Base-by-base conservation (phyloP, 2,113 vertebrate genomes). In the Salvelinus sp. region DNA sequence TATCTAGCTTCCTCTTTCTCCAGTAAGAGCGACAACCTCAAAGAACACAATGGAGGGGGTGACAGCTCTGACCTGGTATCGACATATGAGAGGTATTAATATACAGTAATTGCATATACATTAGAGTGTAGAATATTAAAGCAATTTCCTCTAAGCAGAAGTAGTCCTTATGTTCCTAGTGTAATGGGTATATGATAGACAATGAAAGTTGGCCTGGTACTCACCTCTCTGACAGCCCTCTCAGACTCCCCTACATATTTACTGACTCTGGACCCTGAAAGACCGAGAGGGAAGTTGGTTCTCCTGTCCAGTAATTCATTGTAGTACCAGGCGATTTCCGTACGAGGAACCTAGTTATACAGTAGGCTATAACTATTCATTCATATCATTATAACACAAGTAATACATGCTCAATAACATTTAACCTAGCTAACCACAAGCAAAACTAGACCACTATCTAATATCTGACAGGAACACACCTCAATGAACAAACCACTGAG, bases 231-330 rank as follows among this genome's bases (percentile, higher is more conserved):
- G 62, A 98, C 95, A 0, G 96, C 95, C 91, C 96, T 88, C 86
- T 99, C 97, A 2, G 97, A 99, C 85, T 99, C 97, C 14, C 96
- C 97, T 25, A 98, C 97, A 0, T 96, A 98, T 87, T 99, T 99
- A 92, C 94, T 72, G 98, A 82, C 72, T 99, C 97, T 9, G 97
- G 96, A 3, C 97, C 97, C 98, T 99, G 86, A 28, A 23, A 28
- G 64, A 30, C 9, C 2, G 25, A 30, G 25, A 66, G 64, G 23
- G 12, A 66, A n/a, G 68, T 16, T 70, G 63, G 18, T 47, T 72
- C 33, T 54, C n/a, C 64, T 73, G 58, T 68, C 62, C 70, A 68
- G 16, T 44, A 9, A 20, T 70, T 63, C 67, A 76, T 66, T 66
- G 6, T 30, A 16, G 25, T 16, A 27, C 10, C 10, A 30, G 6